A percentile compares a stretch with the other conserved stretches of the same genome.
Evolutionary conservation across 53 echinoderm and acorn worm species (phyloP).

Genomic region (Apostichopus leukothele): DNA sequence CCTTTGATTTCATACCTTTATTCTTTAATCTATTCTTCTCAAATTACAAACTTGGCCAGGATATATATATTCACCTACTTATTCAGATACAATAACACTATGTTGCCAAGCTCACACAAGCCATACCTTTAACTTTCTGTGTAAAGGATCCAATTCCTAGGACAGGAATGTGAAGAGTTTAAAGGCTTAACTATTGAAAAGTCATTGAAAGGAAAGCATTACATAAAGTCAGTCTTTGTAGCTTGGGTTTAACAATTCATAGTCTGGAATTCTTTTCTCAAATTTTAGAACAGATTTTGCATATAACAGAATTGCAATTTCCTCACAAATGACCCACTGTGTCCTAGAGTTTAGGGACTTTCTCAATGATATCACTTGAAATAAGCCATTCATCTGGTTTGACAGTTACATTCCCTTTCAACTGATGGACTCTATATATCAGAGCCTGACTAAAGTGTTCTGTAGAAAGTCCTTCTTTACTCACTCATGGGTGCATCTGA

Average conservation of each 20-base stretch:
- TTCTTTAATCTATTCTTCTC: no score
- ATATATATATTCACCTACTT: no score
- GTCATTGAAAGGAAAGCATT: no score
- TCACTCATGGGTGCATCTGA: neutral
- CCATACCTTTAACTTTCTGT: no score
- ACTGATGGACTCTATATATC: neutral
- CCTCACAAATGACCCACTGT: neutral
- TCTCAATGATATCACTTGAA: neutral
- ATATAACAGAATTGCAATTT: neutral
- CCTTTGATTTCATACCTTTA: no score
- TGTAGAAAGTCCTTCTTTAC: neutral
- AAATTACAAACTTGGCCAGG: no score
- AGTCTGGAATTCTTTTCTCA: neutral
- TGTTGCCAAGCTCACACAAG: no score
- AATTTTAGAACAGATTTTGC: neutral
- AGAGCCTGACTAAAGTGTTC: neutral
- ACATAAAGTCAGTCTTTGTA: neutral
- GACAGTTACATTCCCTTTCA: neutral
- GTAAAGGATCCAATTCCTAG: no score
- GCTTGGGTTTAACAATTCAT: neutral
- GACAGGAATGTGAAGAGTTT: no score
- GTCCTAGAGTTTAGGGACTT: neutral
- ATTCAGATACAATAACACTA: no score
- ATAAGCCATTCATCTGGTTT: neutral
- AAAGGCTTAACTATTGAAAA: no score